These are phyloP conservation scores for Nineta flava DNA, from an alignment of 2,888 invertebrate genomes.

Conservation along the genomic window DNA sequence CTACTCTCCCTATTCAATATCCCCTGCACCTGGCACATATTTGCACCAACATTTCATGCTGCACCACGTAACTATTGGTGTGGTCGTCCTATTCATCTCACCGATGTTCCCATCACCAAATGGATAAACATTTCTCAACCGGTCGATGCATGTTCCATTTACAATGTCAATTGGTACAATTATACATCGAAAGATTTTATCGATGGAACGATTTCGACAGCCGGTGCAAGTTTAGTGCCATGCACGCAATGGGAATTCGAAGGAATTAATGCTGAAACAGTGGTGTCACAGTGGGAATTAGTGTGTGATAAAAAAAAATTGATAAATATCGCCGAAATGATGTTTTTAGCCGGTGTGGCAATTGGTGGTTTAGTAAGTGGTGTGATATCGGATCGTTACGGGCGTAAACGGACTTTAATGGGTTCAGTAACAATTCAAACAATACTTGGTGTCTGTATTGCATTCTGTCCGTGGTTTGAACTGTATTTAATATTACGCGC, in stretches of 20 bases:
- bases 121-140: slow-evolving; percentile 40
- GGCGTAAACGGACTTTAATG: slow-evolving; percentile 60
- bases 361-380: slow-evolving; percentile 66
- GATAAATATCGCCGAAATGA: slow-evolving; percentile 58
- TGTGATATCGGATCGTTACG: slow-evolving; percentile 61
- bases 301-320: slow-evolving; percentile 56
- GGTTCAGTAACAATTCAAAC: slow-evolving; percentile 53
- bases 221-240: slow-evolving; percentile 23
- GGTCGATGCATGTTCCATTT: neutral
- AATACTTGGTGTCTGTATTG: slow-evolving; percentile 44
- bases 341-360: slow-evolving; percentile 61
- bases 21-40: slow-evolving; percentile 69
- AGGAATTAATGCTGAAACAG: slow-evolving; percentile 36
- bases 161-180: slow-evolving; percentile 20
- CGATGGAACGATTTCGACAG: slow-evolving; percentile 24
- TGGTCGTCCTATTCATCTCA: slow-evolving; percentile 38
- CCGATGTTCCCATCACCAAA: slow-evolving; percentile 32
- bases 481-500: slow-evolving; percentile 54
- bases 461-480: slow-evolving; percentile 52
- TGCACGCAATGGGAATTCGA: slow-evolving; percentile 18
- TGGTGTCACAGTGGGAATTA: slow-evolving; percentile 60
- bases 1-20: slow-evolving; percentile 59
- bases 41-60: slow-evolving; percentile 58
- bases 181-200: slow-evolving; percentile 23
- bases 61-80: slow-evolving; percentile 55